Evolutionary conservation across 2,113 vertebrate genomes (phyloP), one percentile per base, ranked within the genome.

Genomic region (Corythornis cristatus): DNA sequence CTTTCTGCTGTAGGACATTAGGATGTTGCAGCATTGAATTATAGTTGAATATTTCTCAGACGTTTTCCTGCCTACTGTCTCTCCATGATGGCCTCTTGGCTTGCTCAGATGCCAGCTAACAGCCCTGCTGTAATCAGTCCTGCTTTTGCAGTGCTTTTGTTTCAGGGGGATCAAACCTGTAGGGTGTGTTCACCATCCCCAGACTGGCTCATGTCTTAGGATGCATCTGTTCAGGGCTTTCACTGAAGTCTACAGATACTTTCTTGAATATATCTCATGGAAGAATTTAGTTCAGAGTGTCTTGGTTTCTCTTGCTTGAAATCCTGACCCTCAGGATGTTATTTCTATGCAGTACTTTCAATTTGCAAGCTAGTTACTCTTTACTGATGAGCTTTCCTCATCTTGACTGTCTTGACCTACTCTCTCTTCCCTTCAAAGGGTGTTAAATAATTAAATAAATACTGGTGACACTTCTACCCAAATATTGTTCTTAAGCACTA

Each of bases 401-500:
- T 74, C 53, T 74, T 60, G 70, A 37, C 26, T 60, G 40, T 40
- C 46, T 77, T 96, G 88, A 95, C 93, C 78, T 86, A 77, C 25
- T 86, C 71, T 78, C 28, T 46, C 42, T 92, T 93, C 37, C 29
- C 43, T 95, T 96, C 85, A 94, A 72, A 89, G 71, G 19, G 18
- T 84, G 35, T 73, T 94, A 95, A 98, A 97, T 96, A 97, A 97
- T 97, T 94, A 97, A 96, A 96, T 95, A 91, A 96, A 93, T 94
- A 57, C 64, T 17, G 51, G 86, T 23, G 74, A 83, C 89, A n/a
- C 82, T 90, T 96, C 86, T 88, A 77, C 88, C 83, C 85, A 89
- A 45, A 93, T 86, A 91, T 97, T 96, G 86, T 97, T 97, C 90
- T 86, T 95, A 95, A 97, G 83, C 91, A 65, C 86, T 96, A 97